Base-by-base conservation (phyloP, 2,113 vertebrate genomes). In the Galbula dea region DNA sequence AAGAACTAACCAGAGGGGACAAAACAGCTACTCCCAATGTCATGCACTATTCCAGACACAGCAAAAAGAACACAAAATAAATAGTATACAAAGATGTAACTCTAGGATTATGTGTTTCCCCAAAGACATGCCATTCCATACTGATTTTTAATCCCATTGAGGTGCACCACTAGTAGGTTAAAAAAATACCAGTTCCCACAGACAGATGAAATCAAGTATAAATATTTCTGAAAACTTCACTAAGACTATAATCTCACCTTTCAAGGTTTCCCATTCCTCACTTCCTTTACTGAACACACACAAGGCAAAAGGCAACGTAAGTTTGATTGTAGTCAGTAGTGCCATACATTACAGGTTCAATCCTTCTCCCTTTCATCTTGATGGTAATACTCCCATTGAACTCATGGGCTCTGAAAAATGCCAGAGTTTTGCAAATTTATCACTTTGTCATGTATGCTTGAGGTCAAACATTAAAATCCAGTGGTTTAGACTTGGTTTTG, bases 351-450 rank as follows among this genome's bases (percentile, higher is more conserved):
- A 79, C 32, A 74, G 86, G 83, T 74, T 84, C 91, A 73, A 87
- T 95, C 93, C 93, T 92, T 90, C 62, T 93, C 83, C 66, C 86
- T 96, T 95, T 93, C 83, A 93, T 84, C 80, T 51, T 13, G 49
- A 79, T 49, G 74, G 69, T 83, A 51, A 82, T 62, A n/a, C 34
- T 79, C 66, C 69, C 88, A 37, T 49, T 58, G 80, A 92, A 90
- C 89, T 69, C 63, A 69, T 12, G 69, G 15, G 51, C 91, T 89
- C 77, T 43, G 58, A 80, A 91, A 95, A 94, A 94, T 18, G 88
- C 90, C 79, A 10, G 72, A 76, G 63, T 83, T 94, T 63, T 88
- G 79, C 67, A 74, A 91, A 96, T 94, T 62, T 91, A 89, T 94
- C 82, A 66, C 67, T 93, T 93, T 95, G 78, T 87, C 94, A 95